These are phyloP conservation scores for Todiramphus saurophagus DNA, from an alignment of 2,113 vertebrate species.

Conservation along the genomic window DNA sequence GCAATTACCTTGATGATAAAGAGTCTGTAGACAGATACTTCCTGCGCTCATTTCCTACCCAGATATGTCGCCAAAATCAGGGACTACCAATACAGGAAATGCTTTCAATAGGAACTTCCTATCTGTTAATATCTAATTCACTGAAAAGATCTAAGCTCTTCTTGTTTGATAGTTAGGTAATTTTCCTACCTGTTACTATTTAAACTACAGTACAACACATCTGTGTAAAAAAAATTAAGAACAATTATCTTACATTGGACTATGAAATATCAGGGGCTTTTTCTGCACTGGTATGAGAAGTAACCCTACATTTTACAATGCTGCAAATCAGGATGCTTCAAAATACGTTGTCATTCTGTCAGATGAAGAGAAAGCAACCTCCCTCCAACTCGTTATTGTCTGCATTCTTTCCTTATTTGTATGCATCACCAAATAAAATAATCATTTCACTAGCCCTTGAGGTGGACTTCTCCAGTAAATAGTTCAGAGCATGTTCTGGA, in stretches of 20 bases:
- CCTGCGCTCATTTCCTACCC: conserved; percentile 77
- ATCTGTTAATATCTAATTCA: conserved; percentile 36
- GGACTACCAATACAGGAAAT: conserved; percentile 76
- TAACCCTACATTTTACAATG: background rate
- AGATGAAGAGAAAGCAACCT: background rate
- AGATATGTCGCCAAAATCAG: conserved; percentile 75
- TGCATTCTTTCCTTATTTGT: background rate
- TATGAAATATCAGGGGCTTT: background rate
- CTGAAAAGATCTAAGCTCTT: background rate
- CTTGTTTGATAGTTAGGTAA: background rate
- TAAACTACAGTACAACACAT: background rate
- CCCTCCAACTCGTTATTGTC: background rate
- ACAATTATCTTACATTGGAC: background rate
- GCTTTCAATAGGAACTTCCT: conserved; percentile 78
- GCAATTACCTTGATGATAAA: conserved; percentile 81
- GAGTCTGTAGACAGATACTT: conserved; percentile 82
- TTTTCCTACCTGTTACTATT: background rate
- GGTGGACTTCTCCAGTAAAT: background rate
- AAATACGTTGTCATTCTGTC: background rate
- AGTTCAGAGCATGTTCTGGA: background rate
- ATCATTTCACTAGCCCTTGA: background rate
- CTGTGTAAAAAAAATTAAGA: background rate
- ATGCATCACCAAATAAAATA: background rate
- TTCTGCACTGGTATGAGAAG: background rate
- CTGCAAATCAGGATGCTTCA: background rate